A percentile compares a stretch with the other conserved stretches of the same genome.
Evolutionary conservation across 2,888 invertebrate genomes (phyloP).

Genomic region (Harmothoe impar): DNA sequence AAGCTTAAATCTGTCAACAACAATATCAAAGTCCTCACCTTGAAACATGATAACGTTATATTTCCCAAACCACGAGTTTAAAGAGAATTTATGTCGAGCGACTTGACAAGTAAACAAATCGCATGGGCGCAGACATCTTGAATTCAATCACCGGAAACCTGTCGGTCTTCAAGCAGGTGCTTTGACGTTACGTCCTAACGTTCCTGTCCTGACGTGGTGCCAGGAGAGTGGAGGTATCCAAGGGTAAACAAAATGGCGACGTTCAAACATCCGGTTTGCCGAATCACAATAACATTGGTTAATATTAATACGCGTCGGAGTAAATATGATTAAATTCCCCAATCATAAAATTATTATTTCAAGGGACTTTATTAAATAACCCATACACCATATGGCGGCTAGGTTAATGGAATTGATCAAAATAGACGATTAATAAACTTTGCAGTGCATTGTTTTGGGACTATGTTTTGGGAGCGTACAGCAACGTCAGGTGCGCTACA

Average conservation of each 20-base stretch:
- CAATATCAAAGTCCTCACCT: too few species aligned
- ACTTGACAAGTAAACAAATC: not conserved
- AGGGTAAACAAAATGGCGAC: not conserved
- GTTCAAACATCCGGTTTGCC: constrained; percentile 28
- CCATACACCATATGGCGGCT: too few species aligned
- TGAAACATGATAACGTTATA: constrained; percentile 17
- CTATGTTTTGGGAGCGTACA: not conserved
- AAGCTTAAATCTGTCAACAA: too few species aligned
- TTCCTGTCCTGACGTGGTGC: not conserved
- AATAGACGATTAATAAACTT: not conserved
- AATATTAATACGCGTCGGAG: not conserved
- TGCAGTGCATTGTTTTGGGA: not conserved
- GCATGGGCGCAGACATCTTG: constrained; percentile 44
- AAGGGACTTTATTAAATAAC: too few species aligned
- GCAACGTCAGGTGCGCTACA: not conserved
- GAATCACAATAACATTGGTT: not conserved
- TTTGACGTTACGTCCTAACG: not conserved
- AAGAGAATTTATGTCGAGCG: not conserved
- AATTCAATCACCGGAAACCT: not conserved
- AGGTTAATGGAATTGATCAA: not conserved
- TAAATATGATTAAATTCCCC: not conserved
- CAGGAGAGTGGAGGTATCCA: not conserved
- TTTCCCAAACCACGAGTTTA: not conserved
- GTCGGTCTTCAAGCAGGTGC: not conserved
- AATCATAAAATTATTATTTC: not conserved